phyloP scores from a whole-genome alignment of 2,113 vertebrate genomes.

The Astur gentilis region DNA sequence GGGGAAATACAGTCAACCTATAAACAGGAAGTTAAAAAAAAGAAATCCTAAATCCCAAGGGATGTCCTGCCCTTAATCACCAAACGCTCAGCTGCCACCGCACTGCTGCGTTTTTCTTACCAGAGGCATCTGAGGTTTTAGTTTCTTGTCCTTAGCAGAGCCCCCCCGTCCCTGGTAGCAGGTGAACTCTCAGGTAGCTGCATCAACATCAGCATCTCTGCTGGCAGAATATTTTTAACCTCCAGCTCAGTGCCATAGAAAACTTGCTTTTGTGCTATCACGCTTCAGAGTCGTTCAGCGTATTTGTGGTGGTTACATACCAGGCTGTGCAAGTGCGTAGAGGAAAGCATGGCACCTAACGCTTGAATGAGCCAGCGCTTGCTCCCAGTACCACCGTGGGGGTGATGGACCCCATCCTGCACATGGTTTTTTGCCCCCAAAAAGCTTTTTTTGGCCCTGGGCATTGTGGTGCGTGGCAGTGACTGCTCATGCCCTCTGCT shows the following conservation, averaged over 20 bases:
- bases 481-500: neutral
- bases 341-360: rapidly evolving
- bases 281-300: rapidly evolving
- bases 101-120: neutral
- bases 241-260: neutral
- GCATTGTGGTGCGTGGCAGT: neutral
- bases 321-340: neutral
- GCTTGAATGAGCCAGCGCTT: rapidly evolving
- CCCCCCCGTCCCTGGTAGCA: neutral
- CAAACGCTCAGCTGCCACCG: neutral
- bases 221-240: neutral
- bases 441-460: rapidly evolving
- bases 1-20: slow-evolving; percentile 23
- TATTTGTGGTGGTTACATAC: rapidly evolving
- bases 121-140: neutral
- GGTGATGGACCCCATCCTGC: rapidly evolving
- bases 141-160: neutral
- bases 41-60: neutral
- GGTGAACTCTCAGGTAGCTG: neutral
- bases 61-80: slow-evolving; percentile 41
- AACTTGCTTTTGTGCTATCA: neutral
- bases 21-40: slow-evolving; percentile 52
- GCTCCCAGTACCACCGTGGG: rapidly evolving
- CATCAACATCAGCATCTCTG: neutral
- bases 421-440: rapidly evolving